Conservation (phyloP, 2,797 vertebrate genomes). For the Coregonus ussuriensis region DNA sequence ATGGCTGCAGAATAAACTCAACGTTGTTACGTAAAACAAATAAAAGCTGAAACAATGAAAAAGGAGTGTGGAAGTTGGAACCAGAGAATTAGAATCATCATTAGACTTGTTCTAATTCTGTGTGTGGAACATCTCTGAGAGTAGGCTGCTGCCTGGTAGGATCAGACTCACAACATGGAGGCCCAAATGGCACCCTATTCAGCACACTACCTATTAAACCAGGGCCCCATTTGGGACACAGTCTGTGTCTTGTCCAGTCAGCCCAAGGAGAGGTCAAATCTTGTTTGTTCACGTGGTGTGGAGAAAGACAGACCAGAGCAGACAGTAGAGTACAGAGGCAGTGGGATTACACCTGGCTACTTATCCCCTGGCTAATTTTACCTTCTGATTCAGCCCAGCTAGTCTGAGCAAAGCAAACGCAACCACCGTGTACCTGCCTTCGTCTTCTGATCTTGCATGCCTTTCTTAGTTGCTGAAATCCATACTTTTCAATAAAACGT, state of each 20-base stretch:
- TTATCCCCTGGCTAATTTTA: not conserved
- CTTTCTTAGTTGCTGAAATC: too few species aligned
- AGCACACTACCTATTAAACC: not conserved
- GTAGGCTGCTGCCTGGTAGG: not conserved
- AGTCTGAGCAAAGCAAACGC: not conserved
- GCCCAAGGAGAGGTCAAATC: not conserved
- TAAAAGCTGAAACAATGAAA: too few species aligned
- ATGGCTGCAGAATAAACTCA: too few species aligned
- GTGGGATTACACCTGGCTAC: not conserved
- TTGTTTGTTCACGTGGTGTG: not conserved
- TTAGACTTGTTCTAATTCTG: not conserved
- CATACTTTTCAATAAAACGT: too few species aligned
- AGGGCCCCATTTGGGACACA: not conserved
- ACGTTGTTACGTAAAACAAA: not conserved
- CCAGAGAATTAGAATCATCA: not conserved
- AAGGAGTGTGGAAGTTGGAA: too few species aligned
- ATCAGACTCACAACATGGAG: not conserved
- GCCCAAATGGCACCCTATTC: not conserved
- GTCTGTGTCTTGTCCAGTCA: not conserved
- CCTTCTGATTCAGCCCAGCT: not conserved
- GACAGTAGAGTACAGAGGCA: not conserved
- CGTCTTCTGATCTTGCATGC: too few species aligned
- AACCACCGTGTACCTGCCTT: not conserved
- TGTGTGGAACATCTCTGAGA: not conserved
- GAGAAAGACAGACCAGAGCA: not conserved